Evolutionary conservation across 2,888 invertebrate species (phyloP).

Genomic region (Bombylius discolor): DNA sequence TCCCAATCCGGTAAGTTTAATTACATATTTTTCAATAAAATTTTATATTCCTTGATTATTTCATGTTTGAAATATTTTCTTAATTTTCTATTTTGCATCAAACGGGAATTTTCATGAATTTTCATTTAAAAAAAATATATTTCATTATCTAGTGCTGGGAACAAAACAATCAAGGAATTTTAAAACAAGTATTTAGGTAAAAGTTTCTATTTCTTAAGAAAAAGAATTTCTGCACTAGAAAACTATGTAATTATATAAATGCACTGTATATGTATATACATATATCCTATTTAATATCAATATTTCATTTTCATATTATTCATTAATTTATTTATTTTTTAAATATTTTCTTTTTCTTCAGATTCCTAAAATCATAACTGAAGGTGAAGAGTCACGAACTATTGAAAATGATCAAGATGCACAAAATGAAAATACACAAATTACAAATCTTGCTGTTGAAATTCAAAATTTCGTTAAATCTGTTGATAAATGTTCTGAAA

Average conservation of each 20-base stretch:
- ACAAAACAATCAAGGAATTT: background rate
- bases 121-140: no score
- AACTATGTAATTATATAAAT: no score
- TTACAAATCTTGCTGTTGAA: constrained; percentile 28
- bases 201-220: background rate
- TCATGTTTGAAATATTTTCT: background rate
- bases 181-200: constrained; percentile 3
- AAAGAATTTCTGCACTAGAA: no score
- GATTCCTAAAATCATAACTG: constrained; percentile 13
- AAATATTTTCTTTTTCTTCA: constrained; percentile 2
- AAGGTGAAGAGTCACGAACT: constrained; percentile 9
- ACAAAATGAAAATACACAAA: constrained; percentile 16
- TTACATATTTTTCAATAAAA: background rate
- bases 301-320: background rate
- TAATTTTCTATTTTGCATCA: no score
- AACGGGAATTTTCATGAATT: no score
- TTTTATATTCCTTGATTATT: background rate
- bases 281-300: no score
- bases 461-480: constrained; percentile 27
- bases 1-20: constrained; percentile 26
- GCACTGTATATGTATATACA: background rate
- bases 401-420: background rate
- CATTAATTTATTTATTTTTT: no score
- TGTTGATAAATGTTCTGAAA: background rate
- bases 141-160: constrained; percentile 2